Percentiles rank a stretch among this genome's conserved stretches.
phyloP scores from a whole-genome alignment of 2,113 vertebrate genomes.

The Etia nguti region DNA sequence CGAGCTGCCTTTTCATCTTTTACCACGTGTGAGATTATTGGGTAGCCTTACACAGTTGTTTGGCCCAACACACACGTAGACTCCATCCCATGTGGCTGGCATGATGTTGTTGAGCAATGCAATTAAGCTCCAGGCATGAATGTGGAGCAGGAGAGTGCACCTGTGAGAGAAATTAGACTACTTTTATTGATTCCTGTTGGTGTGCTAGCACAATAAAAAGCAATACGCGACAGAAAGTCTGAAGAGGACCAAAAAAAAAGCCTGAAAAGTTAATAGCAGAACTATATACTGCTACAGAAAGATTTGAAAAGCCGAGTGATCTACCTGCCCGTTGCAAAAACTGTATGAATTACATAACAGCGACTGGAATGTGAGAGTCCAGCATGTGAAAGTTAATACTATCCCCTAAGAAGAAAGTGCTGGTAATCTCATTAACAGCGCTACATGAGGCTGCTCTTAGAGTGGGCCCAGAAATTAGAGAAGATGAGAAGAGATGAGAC shows the following conservation, averaged over 20 bases:
- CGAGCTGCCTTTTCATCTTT: background rate
- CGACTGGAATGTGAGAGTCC: background rate
- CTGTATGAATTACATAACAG: background rate
- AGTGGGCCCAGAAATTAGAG: background rate
- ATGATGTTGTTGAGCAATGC: background rate
- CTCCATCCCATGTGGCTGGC: background rate
- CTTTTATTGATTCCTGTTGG: background rate
- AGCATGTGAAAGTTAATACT: background rate
- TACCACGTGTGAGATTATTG: background rate
- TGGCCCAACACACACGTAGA: background rate
- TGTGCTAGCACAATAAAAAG: background rate
- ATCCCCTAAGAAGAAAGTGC: background rate
- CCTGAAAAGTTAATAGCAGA: background rate
- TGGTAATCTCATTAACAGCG: conserved; percentile 20
- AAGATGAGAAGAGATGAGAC: background rate
- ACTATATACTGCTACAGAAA: background rate
- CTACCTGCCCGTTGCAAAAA: background rate
- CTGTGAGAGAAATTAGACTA: background rate
- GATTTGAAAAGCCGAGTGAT: background rate
- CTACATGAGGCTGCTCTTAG: background rate
- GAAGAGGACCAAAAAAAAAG: background rate
- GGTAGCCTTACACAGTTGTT: background rate
- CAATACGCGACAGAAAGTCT: background rate
- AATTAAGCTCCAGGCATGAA: background rate
- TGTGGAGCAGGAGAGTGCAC: background rate